phyloP scores from a whole-genome alignment of 2,797 vertebrate genomes.

The Spinus pinus region DNA sequence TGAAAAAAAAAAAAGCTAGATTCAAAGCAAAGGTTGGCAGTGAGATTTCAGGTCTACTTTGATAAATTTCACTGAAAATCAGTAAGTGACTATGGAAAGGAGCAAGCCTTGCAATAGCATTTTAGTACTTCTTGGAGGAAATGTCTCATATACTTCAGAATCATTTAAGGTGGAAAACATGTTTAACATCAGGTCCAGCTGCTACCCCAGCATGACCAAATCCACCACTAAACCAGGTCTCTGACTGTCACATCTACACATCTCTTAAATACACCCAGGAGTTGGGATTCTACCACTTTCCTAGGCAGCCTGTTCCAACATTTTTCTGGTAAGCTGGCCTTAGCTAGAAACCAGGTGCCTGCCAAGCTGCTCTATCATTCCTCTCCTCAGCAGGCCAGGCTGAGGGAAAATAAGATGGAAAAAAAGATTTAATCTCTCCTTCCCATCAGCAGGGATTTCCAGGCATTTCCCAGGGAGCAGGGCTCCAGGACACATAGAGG shows the following conservation, averaged over 20 bases:
- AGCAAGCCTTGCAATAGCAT: neutral
- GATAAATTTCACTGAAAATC: neutral
- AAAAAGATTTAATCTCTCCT: neutral
- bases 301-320: neutral
- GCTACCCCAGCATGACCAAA: fast-evolving
- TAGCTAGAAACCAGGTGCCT: neutral
- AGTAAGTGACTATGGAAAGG: neutral
- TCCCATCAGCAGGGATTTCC: fast-evolving
- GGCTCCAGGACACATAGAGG: neutral
- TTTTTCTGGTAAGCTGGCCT: neutral
- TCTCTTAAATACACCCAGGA: neutral
- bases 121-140: neutral
- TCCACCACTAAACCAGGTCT: neutral
- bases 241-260: neutral
- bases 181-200: neutral
- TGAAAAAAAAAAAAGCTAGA: neutral
- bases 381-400: neutral
- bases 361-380: neutral
- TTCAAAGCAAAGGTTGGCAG: neutral
- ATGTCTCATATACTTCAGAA: neutral
- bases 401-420: neutral
- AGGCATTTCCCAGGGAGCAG: neutral
- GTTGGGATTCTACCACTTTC: neutral
- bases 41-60: neutral
- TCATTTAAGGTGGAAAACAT: neutral